phyloP scores from a whole-genome alignment of 2,797 vertebrate species.

The Myripristis murdjan region DNA sequence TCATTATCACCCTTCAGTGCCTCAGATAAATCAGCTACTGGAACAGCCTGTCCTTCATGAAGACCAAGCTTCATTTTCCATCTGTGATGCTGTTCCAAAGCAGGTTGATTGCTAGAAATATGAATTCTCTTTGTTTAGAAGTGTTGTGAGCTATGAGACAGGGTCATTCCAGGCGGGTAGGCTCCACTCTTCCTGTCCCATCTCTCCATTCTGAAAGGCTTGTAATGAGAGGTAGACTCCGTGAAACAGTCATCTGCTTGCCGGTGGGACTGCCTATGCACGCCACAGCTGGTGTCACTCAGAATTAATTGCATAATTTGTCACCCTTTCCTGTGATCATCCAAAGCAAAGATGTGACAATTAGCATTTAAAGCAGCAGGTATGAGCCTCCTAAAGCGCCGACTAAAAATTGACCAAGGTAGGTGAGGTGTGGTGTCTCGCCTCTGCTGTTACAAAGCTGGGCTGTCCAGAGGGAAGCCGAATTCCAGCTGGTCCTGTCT shows the following conservation, averaged over 20 bases:
- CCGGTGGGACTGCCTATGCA: slow-evolving; percentile 1
- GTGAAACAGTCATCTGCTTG: slow-evolving; percentile 7
- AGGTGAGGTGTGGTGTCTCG: not conserved
- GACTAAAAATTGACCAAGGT: not conserved
- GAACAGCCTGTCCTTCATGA: slow-evolving; percentile 38
- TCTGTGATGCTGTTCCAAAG: slow-evolving; percentile 23
- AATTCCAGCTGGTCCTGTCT: not conserved
- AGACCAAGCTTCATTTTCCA: slow-evolving; percentile 6
- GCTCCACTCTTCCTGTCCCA: not conserved
- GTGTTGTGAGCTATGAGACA: slow-evolving; percentile 10
- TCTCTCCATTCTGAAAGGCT: slow-evolving; percentile 11
- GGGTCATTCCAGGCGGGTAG: slow-evolving; percentile 17
- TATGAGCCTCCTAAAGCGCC: slow-evolving; percentile 1
- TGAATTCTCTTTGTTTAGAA: slow-evolving; percentile 25
- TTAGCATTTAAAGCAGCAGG: slow-evolving; percentile 28
- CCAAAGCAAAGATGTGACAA: slow-evolving; percentile 27
- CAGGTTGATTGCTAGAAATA: not conserved
- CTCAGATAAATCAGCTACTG: not conserved
- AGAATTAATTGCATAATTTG: slow-evolving; percentile 58
- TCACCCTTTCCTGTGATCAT: slow-evolving; percentile 40
- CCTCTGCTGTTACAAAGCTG: not conserved
- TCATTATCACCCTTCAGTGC: slow-evolving; percentile 18
- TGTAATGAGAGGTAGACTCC: slow-evolving; percentile 7
- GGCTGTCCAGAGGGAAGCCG: slow-evolving; percentile 3
- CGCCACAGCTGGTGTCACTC: slow-evolving; percentile 41